phyloP scores from a whole-genome alignment of 64 coral and sea anemone genomes.

The Dendrophyllia cribrosa region DNA sequence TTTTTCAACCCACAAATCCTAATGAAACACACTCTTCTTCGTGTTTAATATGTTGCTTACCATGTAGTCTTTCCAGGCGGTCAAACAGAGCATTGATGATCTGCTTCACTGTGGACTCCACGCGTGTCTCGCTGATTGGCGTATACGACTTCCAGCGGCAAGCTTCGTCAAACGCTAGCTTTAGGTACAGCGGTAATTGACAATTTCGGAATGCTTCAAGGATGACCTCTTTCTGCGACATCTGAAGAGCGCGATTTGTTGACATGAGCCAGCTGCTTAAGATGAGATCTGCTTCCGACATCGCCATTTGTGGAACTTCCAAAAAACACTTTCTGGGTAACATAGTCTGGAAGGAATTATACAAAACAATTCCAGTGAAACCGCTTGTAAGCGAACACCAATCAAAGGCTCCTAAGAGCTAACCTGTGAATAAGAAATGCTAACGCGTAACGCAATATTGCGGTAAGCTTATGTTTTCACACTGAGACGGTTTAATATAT shows the following conservation, averaged over 20 bases:
- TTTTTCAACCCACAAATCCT: too few species aligned
- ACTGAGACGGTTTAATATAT: too few species aligned
- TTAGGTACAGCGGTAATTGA: slow-evolving; percentile 74
- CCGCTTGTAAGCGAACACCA: too few species aligned
- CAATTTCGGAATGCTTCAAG: slow-evolving; percentile 53
- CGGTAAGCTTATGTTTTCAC: too few species aligned
- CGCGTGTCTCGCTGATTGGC: slow-evolving; percentile 13
- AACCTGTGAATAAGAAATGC: too few species aligned
- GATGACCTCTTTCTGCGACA: slow-evolving; percentile 35
- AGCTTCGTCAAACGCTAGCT: slow-evolving; percentile 78
- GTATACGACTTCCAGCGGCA: slow-evolving; percentile 79
- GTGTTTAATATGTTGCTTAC: slow-evolving; percentile 58
- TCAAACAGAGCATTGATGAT: slow-evolving; percentile 88
- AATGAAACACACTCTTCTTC: not conserved
- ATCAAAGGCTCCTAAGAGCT: too few species aligned
- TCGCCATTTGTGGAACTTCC: slow-evolving; percentile 61
- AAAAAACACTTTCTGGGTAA: slow-evolving; percentile 73
- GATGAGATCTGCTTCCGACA: slow-evolving; percentile 62
- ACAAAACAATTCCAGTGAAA: too few species aligned
- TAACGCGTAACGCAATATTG: too few species aligned
- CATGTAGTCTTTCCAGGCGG: slow-evolving; percentile 74
- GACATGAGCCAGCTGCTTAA: slow-evolving; percentile 53
- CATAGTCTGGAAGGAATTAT: slow-evolving; percentile 6
- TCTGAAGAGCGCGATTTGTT: slow-evolving; percentile 37
- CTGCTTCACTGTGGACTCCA: slow-evolving; percentile 54